Base-by-base conservation (phyloP, 2,113 vertebrate genomes). In the Tachycineta bicolor region DNA sequence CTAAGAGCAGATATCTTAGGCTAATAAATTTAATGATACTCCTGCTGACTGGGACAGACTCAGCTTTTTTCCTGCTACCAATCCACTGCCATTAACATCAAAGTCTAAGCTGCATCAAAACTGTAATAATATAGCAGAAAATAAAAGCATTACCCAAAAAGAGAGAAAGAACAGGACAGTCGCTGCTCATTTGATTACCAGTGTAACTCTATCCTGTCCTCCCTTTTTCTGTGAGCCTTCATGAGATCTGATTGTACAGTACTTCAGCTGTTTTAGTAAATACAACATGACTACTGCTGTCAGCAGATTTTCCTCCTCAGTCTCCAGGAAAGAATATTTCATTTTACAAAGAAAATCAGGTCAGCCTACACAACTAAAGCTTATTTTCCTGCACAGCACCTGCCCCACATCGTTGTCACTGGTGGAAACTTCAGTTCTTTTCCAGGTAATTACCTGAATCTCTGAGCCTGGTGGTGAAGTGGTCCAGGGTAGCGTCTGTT, bases 401-500 rank as follows among this genome's bases (percentile, higher is more conserved):
- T 94, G 88, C 83, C 89, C 75, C 94, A 90, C 83, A 89, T 11
- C 34, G 55, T 56, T 0, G 4, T 37, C 1, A 1, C 91, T 77
- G 91, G 78, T 93, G 73, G 47, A 93, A 93, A 77, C 46, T 59
- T 86, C 68, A 71, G 75, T 87, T 89, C 71, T 93, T 95, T 95
- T 93, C 91, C 89, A 89, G 81, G 79, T 95, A 97, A 98, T 98
- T 99, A 99, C 99, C 99, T 99, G 99, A 99, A 99, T 98, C 99
- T 99, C 98, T 99, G 99, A 90, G 99, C 99, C 98, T 99, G 99
- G 98, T 99, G 99, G 96, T 99, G 99, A 64, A 99, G 99, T 46
- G 99, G 99, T 62, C 99, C 99, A 12, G 99, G 99, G 97, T 99
- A 99, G 96, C 99, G 99, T 97, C 99, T 98, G 96, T 99, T 99